phyloP scores from a whole-genome alignment of 2,797 vertebrate genomes.

The Brotogeris chrysoptera region DNA sequence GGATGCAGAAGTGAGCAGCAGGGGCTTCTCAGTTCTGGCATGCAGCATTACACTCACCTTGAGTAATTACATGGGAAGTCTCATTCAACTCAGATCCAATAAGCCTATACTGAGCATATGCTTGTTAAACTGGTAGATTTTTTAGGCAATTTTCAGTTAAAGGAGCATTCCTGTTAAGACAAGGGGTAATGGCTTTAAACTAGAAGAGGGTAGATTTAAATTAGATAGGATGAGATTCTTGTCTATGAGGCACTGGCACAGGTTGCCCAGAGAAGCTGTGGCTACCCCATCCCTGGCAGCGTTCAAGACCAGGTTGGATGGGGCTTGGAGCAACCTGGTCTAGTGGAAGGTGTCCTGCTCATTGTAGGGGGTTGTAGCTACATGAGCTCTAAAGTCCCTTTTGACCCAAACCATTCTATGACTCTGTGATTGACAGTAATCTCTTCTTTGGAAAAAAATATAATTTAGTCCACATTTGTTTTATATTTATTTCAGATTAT shows the following conservation, averaged over 20 bases:
- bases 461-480: conserved; percentile 21
- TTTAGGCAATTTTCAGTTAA: not conserved
- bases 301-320: not conserved
- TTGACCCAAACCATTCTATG: not conserved
- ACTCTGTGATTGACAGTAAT: not conserved
- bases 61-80: not conserved
- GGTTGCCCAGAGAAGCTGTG: not conserved
- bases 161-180: not conserved
- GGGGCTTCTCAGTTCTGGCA: not conserved
- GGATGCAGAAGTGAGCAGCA: accelerated
- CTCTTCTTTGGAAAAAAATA: not conserved
- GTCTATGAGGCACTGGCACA: not conserved
- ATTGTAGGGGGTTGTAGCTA: not conserved
- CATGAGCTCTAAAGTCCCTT: not conserved
- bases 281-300: not conserved
- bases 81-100: not conserved
- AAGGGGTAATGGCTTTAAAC: not conserved
- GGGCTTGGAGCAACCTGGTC: not conserved
- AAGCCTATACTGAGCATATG: not conserved
- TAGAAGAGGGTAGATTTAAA: not conserved
- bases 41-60: not conserved
- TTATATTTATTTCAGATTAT: conserved; percentile 32
- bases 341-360: not conserved
- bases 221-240: not conserved
- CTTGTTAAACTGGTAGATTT: not conserved